Evolutionary conservation across 1,140 invertebrate genomes (phyloP), one percentile per base, ranked within the genome.

Genomic region (Cyphomyrmex costatus): DNA sequence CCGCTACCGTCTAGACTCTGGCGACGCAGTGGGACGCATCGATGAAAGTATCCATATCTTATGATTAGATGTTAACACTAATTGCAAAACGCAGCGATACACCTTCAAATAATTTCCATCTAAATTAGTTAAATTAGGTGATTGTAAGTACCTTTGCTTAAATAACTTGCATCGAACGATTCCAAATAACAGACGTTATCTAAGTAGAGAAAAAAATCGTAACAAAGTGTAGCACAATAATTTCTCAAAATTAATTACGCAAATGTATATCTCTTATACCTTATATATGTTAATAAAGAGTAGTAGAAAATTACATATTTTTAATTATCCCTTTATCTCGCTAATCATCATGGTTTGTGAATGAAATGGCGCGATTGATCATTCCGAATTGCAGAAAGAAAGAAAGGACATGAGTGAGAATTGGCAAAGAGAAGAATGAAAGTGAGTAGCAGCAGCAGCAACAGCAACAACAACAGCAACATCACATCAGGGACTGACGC

Each of bases 11-110:
- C 21, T 42, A 8, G 2, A 42, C 8, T 42, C 36, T 12, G 24
- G 12, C 74, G 36, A 77, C 76, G 61, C 68, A 51, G 68, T 56
- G 19, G 83, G 87, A 89, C 61, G 77, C 83, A 83, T 89, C 87
- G 70, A 86, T 77, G 51, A 83, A 74, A 60, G 84, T 42, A 42
- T 8, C 5, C 53, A 61, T 86, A 89, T 85, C 61, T 85, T 78
- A 46, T 78, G 49, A 33, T 61, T 33, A 30, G 21, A 73, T 49
- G 60, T 6, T 56, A 58, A 77, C 42, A 65, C 51, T 89, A 89
- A 89, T 87, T 89, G 86, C n/a, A 61, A 60, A 36, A 63, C n/a
- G n/a, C 27, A 46, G 33, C 49, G 14, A 65, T 8, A 30, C 16
- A 36, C 1, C 73, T 46, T 19, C 10, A 4, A 63, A 84, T 78